Evolutionary conservation across 1,140 invertebrate species (phyloP).

Genomic region (Achroia grisella): DNA sequence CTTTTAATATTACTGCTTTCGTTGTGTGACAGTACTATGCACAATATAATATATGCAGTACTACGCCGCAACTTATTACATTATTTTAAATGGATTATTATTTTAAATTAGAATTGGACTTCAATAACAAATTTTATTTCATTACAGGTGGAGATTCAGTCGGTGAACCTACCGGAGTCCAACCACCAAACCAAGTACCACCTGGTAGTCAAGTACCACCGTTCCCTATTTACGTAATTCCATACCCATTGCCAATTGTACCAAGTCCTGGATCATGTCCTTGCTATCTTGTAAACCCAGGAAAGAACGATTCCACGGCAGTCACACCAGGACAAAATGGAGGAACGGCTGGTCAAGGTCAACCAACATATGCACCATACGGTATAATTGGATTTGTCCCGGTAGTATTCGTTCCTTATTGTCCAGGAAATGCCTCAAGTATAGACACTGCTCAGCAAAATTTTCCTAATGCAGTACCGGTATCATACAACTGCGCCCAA

Average conservation of each 20-base stretch:
- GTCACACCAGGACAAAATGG: slow-evolving; percentile 3
- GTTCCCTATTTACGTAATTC: slow-evolving; percentile 71
- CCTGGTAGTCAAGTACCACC: slow-evolving; percentile 48
- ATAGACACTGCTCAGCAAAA: slow-evolving; percentile 68
- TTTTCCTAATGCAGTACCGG: slow-evolving; percentile 74
- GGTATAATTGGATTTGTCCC: slow-evolving; percentile 75
- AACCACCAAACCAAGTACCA: slow-evolving; percentile 45
- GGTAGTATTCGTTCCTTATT: slow-evolving; percentile 76
- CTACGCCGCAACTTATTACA: no score
- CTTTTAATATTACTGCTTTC: no score
- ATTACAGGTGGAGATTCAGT: slow-evolving; percentile 38
- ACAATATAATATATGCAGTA: no score
- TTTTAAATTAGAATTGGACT: no score
- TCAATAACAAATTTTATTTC: background rate
- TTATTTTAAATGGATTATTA: no score
- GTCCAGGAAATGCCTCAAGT: slow-evolving; percentile 64
- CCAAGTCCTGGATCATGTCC: slow-evolving; percentile 72
- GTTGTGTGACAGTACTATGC: no score
- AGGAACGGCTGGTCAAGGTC: slow-evolving; percentile 1
- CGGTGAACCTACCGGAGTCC: slow-evolving; percentile 59
- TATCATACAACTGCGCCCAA: slow-evolving; percentile 56
- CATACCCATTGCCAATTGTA: slow-evolving; percentile 73
- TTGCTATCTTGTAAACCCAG: slow-evolving; percentile 72
- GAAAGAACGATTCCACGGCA: slow-evolving; percentile 35
- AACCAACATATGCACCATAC: slow-evolving; percentile 46